Conservation (phyloP, 2,888 invertebrate genomes). For the Hanleya hanleyi region DNA sequence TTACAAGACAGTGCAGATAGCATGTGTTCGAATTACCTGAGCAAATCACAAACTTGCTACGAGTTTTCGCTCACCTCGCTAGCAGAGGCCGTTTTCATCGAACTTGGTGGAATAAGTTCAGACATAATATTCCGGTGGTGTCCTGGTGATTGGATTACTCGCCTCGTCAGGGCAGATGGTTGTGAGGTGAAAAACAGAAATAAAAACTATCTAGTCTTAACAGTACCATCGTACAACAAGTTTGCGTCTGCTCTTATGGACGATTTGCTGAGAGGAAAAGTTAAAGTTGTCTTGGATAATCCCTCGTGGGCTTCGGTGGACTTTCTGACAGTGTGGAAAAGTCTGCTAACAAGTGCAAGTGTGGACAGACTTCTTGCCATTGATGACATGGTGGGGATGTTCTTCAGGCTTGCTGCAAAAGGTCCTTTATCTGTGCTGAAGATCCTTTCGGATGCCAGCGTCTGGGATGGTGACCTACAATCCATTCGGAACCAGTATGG, state of each 20-base stretch:
- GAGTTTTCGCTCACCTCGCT: background rate
- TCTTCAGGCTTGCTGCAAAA: background rate
- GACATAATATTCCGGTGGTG: background rate
- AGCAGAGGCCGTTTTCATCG: background rate
- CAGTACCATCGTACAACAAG: background rate
- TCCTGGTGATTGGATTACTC: background rate
- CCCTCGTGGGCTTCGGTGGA: background rate
- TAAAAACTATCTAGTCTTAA: background rate
- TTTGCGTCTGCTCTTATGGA: background rate
- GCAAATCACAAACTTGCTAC: background rate
- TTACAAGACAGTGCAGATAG: background rate
- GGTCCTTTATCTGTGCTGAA: background rate
- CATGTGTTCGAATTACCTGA: background rate
- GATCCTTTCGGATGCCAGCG: background rate
- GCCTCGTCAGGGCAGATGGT: background rate
- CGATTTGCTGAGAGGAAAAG: background rate
- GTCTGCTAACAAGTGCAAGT: background rate
- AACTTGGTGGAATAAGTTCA: background rate
- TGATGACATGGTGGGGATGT: no score
- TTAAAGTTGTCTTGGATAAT: background rate
- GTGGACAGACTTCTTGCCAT: background rate
- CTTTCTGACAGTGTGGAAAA: background rate
- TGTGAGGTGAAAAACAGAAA: background rate
- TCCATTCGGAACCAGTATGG: background rate
- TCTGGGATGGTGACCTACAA: background rate